These are phyloP conservation scores for cattle (Bos taurus) DNA, from an alignment of 2,113 vertebrate genomes.

Conservation along the genomic window ARS-UCD2.0 NC_037337.1:63290501-63291000, in stretches of 20 bases:
- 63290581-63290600: not conserved
- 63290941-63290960: conserved; percentile 42
- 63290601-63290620: not conserved
- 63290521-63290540: not conserved
- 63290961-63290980: not conserved
- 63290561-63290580: not conserved
- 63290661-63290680: not conserved
- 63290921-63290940: conserved; percentile 29
- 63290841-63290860: not conserved
- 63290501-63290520: not conserved
- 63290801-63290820: not conserved
- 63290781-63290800: not conserved
- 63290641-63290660: not conserved
- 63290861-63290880: not conserved
- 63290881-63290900: not conserved
- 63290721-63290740: no score
- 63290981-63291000: conserved; percentile 32
- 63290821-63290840: not conserved
- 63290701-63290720: not conserved
- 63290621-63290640: not conserved
- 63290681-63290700: not conserved
- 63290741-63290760: not conserved
- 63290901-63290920: not conserved
- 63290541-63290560: not conserved
- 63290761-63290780: not conserved